Conservation (phyloP, 2,113 vertebrate genomes). For the Epinephelus fuscoguttatus region DNA sequence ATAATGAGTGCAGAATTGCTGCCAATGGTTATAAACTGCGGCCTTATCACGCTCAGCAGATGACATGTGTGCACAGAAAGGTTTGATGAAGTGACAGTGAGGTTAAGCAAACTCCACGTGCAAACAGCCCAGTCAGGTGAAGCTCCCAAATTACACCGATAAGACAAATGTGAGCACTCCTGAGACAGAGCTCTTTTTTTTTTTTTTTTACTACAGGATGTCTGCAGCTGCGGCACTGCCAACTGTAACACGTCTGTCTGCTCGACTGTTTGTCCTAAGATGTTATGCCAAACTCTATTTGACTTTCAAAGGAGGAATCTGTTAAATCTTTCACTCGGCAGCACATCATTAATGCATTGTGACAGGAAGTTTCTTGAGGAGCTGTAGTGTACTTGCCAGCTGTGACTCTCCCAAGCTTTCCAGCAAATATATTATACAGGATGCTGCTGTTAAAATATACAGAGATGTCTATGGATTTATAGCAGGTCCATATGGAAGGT, state of each 20-base stretch:
- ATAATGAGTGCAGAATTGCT: conserved; percentile 54
- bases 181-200: background rate
- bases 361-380: conserved; percentile 33
- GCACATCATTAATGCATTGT: conserved; percentile 55
- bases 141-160: conserved; percentile 9
- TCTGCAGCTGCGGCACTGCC: conserved; percentile 14
- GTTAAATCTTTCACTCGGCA: conserved; percentile 37
- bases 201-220: background rate
- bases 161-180: conserved; percentile 13
- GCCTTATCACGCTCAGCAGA: conserved; percentile 67
- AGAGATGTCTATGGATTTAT: background rate
- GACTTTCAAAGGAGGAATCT: conserved; percentile 49
- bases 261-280: conserved; percentile 47
- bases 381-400: conserved; percentile 5
- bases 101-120: background rate
- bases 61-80: conserved; percentile 47
- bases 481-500: background rate
- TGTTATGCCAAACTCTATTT: conserved; percentile 44
- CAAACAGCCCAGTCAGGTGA: conserved; percentile 40
- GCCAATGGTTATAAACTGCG: conserved; percentile 53
- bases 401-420: conserved; percentile 4
- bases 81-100: conserved; percentile 13
- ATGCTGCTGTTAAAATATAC: background rate
- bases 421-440: background rate
- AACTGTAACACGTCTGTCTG: conserved; percentile 29